These are phyloP conservation scores for Pyrrhura leucotis DNA, from an alignment of 2,797 vertebrate species.

Conservation along the genomic window DNA sequence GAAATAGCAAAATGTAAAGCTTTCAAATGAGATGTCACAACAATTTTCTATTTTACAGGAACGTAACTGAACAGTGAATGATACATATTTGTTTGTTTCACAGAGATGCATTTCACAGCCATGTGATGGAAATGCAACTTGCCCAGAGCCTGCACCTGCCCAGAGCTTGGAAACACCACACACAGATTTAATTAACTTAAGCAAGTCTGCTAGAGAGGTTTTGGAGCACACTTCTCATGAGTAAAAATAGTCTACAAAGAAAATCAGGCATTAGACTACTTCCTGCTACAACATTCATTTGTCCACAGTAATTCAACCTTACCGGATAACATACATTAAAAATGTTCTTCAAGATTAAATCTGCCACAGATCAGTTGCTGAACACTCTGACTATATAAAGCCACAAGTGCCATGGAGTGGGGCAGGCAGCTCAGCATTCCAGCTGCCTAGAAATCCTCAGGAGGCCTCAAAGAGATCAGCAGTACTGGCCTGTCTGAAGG, in stretches of 20 bases:
- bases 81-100: not conserved
- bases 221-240: not conserved
- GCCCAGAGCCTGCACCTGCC: not conserved
- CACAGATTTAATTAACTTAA: not conserved
- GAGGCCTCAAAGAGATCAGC: slow-evolving; percentile 39
- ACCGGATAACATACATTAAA: slow-evolving; percentile 54
- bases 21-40: not conserved
- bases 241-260: slow-evolving; percentile 58
- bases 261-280: slow-evolving; percentile 24
- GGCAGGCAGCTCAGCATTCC: slow-evolving; percentile 5
- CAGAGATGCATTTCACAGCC: not conserved
- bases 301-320: slow-evolving; percentile 23
- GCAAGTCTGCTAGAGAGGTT: not conserved
- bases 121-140: not conserved
- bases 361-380: slow-evolving; percentile 13
- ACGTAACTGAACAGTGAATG: not conserved
- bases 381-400: slow-evolving; percentile 65
- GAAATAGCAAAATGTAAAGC: not conserved
- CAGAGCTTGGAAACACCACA: not conserved
- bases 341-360: slow-evolving; percentile 37
- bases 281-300: slow-evolving; percentile 50
- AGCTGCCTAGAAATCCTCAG: slow-evolving; percentile 57
- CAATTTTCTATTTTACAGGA: not conserved
- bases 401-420: not conserved
- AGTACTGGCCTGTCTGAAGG: not conserved